Base-by-base conservation (phyloP, 1,140 invertebrate genomes). In the Megalopta genalis region DNA sequence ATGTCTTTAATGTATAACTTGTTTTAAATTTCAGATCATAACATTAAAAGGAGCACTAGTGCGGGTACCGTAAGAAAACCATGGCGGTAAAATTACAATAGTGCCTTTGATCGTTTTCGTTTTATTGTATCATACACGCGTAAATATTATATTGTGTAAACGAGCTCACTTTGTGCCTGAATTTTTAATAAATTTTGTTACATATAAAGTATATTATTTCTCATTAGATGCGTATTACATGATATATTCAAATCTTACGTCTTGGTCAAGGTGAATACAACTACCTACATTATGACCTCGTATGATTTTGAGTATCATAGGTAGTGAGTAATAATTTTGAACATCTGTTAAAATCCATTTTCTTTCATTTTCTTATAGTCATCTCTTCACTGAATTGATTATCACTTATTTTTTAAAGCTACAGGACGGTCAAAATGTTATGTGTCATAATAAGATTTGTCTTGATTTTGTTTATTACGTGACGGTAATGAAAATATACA, bases 41-140 rank as follows among this genome's bases (percentile, higher is more conserved):
- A 87, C 73, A 92, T 92, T 70, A 92, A 91, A 81, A 85, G 91
- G 78, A 92, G 91, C 82, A 92, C 91, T 54, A 92, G 91, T 63
- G 89, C 90, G 49, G 90, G 91, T 39, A 83, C 91, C 46, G 91
- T 92, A 68, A 88, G 91, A 0, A 92, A 91, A 82, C 91, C 91
- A 64, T 92, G 91, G 91, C 86, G 91, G 79, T 92, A 85, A 86
- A 42, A 64, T 64, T 57, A 66, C 42, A 49, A 65, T 23, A 49
- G 81, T 83, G 81, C 81, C 81, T 83, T 83, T 16, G 59, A 64
- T 79, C 49, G 37, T 62, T 25, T 49, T 49, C 18, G 25, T 62
- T 67, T 74, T 49, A 49, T 39, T 46, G 46, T 8, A 10, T 74
- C 52, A 49, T 2, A 42, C 63, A 66, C 23, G n/a, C 37, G 52